These are phyloP conservation scores for Drosophila ficusphila DNA, from an alignment of 1,140 invertebrate genomes.

Conservation along the genomic window DNA sequence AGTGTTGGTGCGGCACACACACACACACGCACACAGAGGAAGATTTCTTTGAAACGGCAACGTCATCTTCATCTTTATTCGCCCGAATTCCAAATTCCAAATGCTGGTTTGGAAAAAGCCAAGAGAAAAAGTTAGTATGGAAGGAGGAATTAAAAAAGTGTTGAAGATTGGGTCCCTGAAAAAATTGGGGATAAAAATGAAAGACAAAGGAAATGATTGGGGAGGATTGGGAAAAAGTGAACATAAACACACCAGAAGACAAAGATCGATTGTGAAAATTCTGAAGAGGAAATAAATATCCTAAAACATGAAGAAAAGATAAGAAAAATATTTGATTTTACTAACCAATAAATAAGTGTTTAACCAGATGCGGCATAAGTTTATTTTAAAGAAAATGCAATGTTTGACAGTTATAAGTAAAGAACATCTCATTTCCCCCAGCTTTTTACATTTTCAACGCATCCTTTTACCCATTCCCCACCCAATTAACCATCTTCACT, in stretches of 20 bases:
- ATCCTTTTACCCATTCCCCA: constrained; percentile 29
- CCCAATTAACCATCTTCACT: constrained; percentile 25
- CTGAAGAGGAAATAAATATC: background rate
- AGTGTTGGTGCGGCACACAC: constrained; percentile 4
- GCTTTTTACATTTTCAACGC: constrained; percentile 1
- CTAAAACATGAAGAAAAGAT: too few relatives aligned
- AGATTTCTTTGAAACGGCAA: constrained; percentile 27
- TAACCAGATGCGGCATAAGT: too few relatives aligned
- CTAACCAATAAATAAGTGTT: too few relatives aligned
- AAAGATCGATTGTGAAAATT: background rate
- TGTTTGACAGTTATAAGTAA: background rate
- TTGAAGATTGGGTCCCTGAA: background rate
- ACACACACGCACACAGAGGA: constrained; percentile 1
- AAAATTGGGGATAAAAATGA: constrained; percentile 2
- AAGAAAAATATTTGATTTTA: background rate
- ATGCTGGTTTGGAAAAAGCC: constrained; percentile 17
- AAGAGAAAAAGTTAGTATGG: constrained; percentile 50
- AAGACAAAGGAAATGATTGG: constrained; percentile 19
- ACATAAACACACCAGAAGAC: too few relatives aligned
- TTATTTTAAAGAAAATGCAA: background rate
- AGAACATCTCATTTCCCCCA: background rate
- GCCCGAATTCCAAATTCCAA: constrained; percentile 18
- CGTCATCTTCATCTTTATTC: constrained; percentile 55
- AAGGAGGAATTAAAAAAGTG: constrained; percentile 2
- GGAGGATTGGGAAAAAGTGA: constrained; percentile 3